Base-by-base conservation (phyloP, 2,113 vertebrate species). In the Indri indri region DNA sequence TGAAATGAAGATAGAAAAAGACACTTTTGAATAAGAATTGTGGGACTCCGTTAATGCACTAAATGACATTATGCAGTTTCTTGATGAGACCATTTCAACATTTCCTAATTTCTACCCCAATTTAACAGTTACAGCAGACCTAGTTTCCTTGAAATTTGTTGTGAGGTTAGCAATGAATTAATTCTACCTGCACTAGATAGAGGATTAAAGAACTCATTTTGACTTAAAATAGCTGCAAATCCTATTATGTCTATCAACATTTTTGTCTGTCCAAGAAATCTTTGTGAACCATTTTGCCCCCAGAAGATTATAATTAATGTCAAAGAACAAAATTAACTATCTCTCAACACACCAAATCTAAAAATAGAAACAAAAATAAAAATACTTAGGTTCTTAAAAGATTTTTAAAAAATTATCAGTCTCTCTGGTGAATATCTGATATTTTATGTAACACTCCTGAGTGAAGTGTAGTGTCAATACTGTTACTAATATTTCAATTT, bases 51-150 rank as follows among this genome's bases (percentile, higher is more conserved):
- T 63, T 95, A 98, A 96, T 94, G 74, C 61, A 50, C 54, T 92
- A 94, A 98, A 90, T 95, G 80, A 40, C 90, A 97, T 92, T 95
- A 95, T 90, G 80, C 70, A 84, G 68, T 90, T 87, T 93, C 96
- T 94, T 97, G 97, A 98, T 97, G 97, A 97, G 96, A 59, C 76
- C 57, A 90, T 95, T 98, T 91, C 70, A 80, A 94, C 96, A 77
- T 96, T 95, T 95, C 88, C 93, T 95, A 95, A 97, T 97, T 97
- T 97, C 93, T 50, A 97, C 87, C 34, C 96, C 97, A 97, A 97
- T 97, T 97, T 98, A 97, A 97, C 87, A 95, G 91, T 97, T 97
- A 97, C 95, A 97, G 96, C 59, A 97, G 96, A 97, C 96, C 97
- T 97, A 83, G 79, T 97, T 98, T 96, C 97, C 71, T 52, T 90